Evolutionary conservation across 1,140 invertebrate genomes (phyloP), one percentile per base, ranked within the genome.

Genomic region (Calliopsis andreniformis): DNA sequence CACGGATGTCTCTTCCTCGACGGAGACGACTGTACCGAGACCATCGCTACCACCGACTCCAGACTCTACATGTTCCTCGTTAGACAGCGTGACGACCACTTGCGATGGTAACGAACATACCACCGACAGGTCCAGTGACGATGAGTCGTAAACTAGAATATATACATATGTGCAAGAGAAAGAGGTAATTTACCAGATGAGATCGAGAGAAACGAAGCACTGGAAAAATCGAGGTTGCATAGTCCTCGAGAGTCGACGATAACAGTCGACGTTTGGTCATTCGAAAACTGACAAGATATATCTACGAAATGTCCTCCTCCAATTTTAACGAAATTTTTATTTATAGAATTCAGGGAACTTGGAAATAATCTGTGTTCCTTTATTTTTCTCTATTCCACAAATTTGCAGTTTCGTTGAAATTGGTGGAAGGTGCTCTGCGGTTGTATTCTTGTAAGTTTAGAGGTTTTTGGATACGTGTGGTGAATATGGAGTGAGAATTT

Each of bases 1-100:
- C n/a, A 42, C 53, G 28, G 58, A 70, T 30, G 59, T 79, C 16
- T 59, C 67, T 3, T 83, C 71, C 2, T 39, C 64, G 3, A 71
- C 80, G 8, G 62, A 83, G 12, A 30, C 67, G n/a, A 49, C 28
- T 4, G 23, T 76, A 5, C 18, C 62, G 18, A 69, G 43, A 30
- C 42, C 62, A 23, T 61, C 63, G 12, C 18, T 67, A 23, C 43
- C n/a, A 18, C 45, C 56, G 1, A 45, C 23, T 1, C 39, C 61
- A 10, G 30, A 67, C 39, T 47, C 61, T n/a, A 76, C 25, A 6
- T 68, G 28, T 39, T 63, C 42, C 18, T 76, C 61, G 1, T 59
- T 35, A 14, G 42, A 64, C 43, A 39, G 16, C 42, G 18, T 51
- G 28, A 58, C 63, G 3, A 70, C 47, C 14, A 67, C 51, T 35